Percentiles rank a stretch among this genome's conserved stretches.
Conservation (phyloP, 2,113 vertebrate genomes). For the Nanorana parkeri region DNA sequence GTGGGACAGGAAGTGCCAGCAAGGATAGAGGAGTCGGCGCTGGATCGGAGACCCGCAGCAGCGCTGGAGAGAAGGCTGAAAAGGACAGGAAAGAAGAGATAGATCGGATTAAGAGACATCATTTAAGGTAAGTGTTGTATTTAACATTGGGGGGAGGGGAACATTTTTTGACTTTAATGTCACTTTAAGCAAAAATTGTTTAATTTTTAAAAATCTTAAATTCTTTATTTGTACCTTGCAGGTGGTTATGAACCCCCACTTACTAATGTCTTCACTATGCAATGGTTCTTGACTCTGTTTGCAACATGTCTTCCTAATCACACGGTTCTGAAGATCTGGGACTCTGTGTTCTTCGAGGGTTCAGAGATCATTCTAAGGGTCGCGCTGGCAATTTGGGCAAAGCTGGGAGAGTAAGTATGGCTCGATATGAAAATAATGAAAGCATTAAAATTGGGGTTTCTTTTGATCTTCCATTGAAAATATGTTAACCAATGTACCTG, state of each 20-base stretch:
- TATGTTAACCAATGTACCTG: too few relatives aligned
- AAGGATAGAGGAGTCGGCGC: too few relatives aligned
- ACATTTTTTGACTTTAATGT: too few relatives aligned
- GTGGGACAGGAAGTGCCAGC: too few relatives aligned
- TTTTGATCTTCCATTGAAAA: too few relatives aligned
- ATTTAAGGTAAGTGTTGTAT: too few relatives aligned
- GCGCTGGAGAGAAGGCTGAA: too few relatives aligned
- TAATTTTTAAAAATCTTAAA: not conserved
- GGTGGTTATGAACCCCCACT: conserved; percentile 96
- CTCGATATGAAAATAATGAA: not conserved
- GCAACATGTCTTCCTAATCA: conserved; percentile 96
- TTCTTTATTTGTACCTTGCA: conserved; percentile 63
- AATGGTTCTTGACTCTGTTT: conserved; percentile 99
- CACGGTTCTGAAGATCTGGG: conserved; percentile 97
- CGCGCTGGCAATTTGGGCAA: conserved; percentile 93
- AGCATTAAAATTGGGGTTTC: too few relatives aligned
- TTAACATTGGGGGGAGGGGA: too few relatives aligned
- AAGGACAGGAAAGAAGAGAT: too few relatives aligned
- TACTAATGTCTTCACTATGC: conserved; percentile 98
- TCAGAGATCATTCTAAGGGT: conserved; percentile 95
- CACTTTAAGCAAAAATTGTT: not conserved
- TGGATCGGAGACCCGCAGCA: too few relatives aligned
- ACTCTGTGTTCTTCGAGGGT: conserved; percentile 97
- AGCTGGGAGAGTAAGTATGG: conserved; percentile 90
- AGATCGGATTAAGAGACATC: too few relatives aligned